phyloP scores from a whole-genome alignment of 2,797 vertebrate species.

The Platalea minor region DNA sequence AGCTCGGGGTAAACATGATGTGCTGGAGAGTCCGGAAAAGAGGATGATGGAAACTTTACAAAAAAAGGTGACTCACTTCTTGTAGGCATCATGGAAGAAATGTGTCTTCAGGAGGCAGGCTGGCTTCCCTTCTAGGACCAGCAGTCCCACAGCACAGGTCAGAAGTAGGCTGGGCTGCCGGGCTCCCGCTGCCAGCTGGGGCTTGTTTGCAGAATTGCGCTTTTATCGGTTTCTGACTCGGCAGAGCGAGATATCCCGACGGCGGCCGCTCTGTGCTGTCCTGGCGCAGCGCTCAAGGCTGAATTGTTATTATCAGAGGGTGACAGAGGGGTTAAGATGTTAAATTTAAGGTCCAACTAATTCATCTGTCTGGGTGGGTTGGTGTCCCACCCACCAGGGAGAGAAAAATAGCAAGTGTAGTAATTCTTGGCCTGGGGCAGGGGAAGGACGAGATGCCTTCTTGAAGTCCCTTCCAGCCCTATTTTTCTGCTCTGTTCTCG shows the following conservation, averaged over 20 bases:
- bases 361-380: conserved; percentile 27
- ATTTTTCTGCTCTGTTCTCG: neutral
- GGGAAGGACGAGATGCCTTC: neutral
- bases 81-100: conserved; percentile 32
- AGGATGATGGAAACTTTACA: neutral
- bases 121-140: neutral
- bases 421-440: neutral
- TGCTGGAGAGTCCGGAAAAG: neutral
- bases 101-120: neutral
- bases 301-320: neutral
- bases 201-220: neutral
- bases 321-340: neutral
- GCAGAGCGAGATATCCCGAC: rapidly evolving
- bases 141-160: neutral
- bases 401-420: conserved; percentile 3
- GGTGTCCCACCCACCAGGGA: neutral
- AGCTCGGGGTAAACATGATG: neutral
- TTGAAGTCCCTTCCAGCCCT: conserved; percentile 29
- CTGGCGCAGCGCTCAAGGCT: neutral
- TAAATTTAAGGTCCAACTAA: neutral
- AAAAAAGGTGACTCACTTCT: conserved; percentile 44
- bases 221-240: neutral
- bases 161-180: neutral
- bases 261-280: neutral
- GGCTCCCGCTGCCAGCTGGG: neutral